Evolutionary conservation across 2,797 vertebrate species (phyloP).

Genomic region (Erethizon dorsatum): DNA sequence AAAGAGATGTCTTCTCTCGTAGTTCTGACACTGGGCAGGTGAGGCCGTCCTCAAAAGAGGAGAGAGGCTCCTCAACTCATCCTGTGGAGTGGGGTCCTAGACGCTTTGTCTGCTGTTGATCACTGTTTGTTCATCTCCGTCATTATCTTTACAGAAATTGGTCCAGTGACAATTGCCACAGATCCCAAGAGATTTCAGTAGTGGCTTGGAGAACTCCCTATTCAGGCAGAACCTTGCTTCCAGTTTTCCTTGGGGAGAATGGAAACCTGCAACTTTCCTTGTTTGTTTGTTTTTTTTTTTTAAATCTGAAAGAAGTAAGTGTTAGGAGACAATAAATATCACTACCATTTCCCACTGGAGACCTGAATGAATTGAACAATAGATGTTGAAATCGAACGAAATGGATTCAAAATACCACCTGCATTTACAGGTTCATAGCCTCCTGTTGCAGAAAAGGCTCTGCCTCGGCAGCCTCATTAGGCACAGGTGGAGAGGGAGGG

Average conservation of each 20-base stretch:
- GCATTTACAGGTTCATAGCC: neutral
- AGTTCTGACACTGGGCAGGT: too few relatives aligned
- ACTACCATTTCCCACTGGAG: neutral
- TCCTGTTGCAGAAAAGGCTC: neutral
- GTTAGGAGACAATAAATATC: neutral
- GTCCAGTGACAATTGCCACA: conserved; percentile 98
- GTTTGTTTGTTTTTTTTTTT: neutral
- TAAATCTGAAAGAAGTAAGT: conserved; percentile 1
- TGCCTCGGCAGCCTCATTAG: neutral
- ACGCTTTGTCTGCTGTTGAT: neutral
- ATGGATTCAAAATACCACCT: neutral
- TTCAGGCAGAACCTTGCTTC: conserved; percentile 94
- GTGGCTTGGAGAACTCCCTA: conserved; percentile 97
- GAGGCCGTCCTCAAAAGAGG: too few relatives aligned
- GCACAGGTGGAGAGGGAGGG: neutral
- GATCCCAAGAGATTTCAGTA: conserved; percentile 99
- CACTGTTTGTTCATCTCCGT: neutral
- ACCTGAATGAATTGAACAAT: neutral
- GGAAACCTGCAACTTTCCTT: neutral
- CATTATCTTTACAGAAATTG: conserved; percentile 94
- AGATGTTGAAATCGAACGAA: neutral
- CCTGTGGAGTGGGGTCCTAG: too few relatives aligned
- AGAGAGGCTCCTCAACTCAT: too few relatives aligned
- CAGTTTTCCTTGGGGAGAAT: neutral
- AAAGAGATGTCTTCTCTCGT: too few relatives aligned